Evolutionary conservation across 2,113 vertebrate species (phyloP), one percentile per base, ranked within the genome.

Genomic region (Trichomycterus rosablanca): DNA sequence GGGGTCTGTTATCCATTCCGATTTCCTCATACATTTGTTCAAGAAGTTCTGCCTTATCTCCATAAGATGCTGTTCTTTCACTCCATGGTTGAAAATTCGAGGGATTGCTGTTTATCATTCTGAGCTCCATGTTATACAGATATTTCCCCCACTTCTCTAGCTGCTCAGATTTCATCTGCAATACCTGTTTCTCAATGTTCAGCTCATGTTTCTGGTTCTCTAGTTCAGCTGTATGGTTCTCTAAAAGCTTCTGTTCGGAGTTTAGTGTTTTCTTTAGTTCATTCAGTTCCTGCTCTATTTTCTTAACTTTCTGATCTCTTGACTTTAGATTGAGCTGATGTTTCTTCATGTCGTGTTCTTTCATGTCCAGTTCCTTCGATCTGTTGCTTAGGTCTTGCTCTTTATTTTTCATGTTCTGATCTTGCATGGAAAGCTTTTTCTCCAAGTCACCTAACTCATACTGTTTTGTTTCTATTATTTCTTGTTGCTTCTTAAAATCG

Each of bases 121-220:
- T 50, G 15, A 55, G 53, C 72, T 82, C 84, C 6, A 28, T 68
- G 8, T 81, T 77, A 20, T 78, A 76, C 7, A 86, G 63, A 56
- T 74, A 79, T 50, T 75, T 73, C 12, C 76, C 75, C 11, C 84
- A 78, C 26, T 78, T 73, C 39, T 77, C 76, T 23, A 84, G 65
- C 2, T 78, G 80, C 34, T 60, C 74, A 0, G 69, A 76, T 58
- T 83, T 84, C 61, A 61, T 74, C 51, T 76, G 73, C 1, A 84
- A 49, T 5, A 78, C 68, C 1, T 77, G 72, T 5, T 76, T 76
- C 0, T 81, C 80, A 34, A 14, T 55, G 39, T 50, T 80, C 2
- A 82, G 54, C 52, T 83, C 79, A 4, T 39, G 46, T 60, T 77
- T 72, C 63, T 65, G 75, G 8, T 48, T 57, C 7, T 84, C 81